Percentiles rank a stretch among this genome's conserved stretches.
Conservation (phyloP, 2,888 invertebrate genomes). For the Diaphora mendica region DNA sequence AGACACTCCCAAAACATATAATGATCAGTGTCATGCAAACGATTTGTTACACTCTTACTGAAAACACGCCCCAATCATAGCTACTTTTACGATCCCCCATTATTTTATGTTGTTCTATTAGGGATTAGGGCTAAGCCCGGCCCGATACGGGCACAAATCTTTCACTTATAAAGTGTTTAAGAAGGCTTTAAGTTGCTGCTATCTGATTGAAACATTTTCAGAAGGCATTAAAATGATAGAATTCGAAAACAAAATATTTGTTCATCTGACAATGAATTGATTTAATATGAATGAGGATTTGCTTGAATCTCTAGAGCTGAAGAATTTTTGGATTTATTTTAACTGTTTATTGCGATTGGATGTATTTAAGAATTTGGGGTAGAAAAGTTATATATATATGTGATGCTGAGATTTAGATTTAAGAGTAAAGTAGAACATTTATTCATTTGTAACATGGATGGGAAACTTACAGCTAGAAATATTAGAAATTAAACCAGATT, state of each 20-base stretch:
- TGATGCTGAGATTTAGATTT: neutral
- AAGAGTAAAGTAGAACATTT: neutral
- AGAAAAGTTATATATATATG: neutral
- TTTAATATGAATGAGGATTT: neutral
- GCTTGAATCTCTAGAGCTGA: neutral
- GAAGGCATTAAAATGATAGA: neutral
- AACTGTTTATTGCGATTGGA: neutral
- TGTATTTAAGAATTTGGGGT: neutral
- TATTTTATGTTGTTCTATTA: constrained; percentile 7
- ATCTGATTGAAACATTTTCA: constrained; percentile 11
- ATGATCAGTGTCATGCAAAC: neutral
- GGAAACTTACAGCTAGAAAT: too few species aligned
- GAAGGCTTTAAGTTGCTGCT: constrained; percentile 6
- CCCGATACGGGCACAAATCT: constrained; percentile 11
- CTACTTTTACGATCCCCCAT: neutral
- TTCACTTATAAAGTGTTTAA: constrained; percentile 21
- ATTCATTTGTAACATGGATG: too few species aligned
- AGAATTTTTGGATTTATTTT: neutral
- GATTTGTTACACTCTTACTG: neutral
- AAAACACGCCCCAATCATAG: neutral
- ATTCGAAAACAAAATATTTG: constrained; percentile 3
- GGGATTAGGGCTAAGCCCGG: constrained; percentile 8
- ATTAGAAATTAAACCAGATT: too few species aligned
- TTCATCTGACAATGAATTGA: neutral
- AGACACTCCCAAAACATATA: neutral